Base-by-base conservation (phyloP, 2,888 invertebrate species). In the Eupithecia exiguata region DNA sequence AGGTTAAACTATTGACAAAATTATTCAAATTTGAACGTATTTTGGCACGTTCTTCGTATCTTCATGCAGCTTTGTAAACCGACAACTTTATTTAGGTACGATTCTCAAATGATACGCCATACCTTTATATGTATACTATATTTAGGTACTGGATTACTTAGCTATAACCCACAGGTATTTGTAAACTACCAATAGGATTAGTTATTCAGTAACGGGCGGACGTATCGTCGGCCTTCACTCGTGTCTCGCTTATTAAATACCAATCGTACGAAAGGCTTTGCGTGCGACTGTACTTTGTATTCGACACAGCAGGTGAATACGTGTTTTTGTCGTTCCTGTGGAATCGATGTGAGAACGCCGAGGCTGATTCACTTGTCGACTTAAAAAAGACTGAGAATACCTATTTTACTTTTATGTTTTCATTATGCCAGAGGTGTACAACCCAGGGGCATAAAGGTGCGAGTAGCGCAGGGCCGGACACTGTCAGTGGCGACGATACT, bases 241-340 rank as follows among this genome's bases (percentile, higher is more conserved):
- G 89, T 89, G 89, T 84, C 81, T 83, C 79, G 88, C 82, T 82
- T 88, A 85, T 85, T 86, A 87, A 88, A 85, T 85, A 80, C 80
- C 70, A 72, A 71, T 76, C 81, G 84, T 91, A 90, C 87, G 89
- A 90, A 91, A 92, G 89, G 87, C 58, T 58, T 89, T 85, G 87
- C 86, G 85, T 81, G 83, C 86, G 85, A 85, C 83, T 78, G 71
- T 78, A 78, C 76, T 94, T 92, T 83, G 91, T 90, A 94, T 94
- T 92, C 93, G 63, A 91, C 83, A 85, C 84, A 78, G 84, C 80
- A 79, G 77, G 84, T 84, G 85, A 87, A 88, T 87, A 89, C 89
- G 88, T 85, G 87, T 93, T 81, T 93, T 92, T 90, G 90, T 90
- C 88, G 89, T 86, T 84, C 84, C 88, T 90, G 85, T 85, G 87